Conservation (phyloP, 2,113 vertebrate genomes). For the Dryoscopus gambensis region DNA sequence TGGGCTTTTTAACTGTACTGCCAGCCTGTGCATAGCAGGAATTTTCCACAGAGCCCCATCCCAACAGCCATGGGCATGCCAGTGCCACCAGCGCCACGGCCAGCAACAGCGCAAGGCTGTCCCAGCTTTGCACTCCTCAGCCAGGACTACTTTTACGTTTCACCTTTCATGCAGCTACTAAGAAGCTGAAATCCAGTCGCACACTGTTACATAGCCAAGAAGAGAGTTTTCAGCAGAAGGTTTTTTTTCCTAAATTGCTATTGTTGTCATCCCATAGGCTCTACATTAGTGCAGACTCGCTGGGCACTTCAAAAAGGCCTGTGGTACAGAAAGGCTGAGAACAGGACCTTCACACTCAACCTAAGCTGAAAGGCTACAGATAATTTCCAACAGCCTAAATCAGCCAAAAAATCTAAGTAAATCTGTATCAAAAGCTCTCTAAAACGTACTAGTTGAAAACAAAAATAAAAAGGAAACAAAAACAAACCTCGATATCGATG, state of each 20-base stretch:
- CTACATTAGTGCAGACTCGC: background rate
- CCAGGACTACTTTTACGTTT: background rate
- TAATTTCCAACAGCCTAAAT: background rate
- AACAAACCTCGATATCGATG: background rate
- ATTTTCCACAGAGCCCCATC: background rate
- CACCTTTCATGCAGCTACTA: background rate
- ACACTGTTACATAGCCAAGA: background rate
- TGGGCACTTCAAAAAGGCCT: background rate
- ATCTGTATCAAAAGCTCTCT: background rate
- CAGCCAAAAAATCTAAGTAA: background rate
- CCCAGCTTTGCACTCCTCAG: background rate
- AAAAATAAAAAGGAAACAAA: background rate
- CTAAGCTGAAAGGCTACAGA: background rate
- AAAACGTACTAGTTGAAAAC: background rate
- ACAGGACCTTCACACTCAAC: background rate
- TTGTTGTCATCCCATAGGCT: background rate
- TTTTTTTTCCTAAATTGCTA: background rate
- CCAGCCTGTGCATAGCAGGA: background rate
- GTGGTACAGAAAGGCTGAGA: background rate
- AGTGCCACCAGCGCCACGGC: background rate
- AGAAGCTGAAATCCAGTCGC: background rate
- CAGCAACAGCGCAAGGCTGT: background rate
- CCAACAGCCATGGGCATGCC: rapidly evolving
- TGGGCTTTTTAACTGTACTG: background rate
- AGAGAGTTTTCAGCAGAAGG: background rate